phyloP scores from a whole-genome alignment of 2,113 vertebrate genomes.

The Callopanchax toddi region DNA sequence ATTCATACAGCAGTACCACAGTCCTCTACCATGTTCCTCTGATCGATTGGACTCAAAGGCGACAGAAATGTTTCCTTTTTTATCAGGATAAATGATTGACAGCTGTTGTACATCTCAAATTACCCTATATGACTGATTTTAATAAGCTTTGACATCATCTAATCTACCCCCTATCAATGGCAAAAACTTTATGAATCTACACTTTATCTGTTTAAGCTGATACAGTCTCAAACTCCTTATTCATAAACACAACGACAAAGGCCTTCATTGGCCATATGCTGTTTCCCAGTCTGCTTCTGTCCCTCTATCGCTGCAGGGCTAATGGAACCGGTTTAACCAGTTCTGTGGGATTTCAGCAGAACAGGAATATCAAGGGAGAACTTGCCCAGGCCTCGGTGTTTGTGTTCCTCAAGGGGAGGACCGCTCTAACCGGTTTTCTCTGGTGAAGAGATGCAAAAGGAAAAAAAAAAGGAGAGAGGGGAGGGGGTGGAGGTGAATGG shows the following conservation, averaged over 20 bases:
- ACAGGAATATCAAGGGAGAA: constrained; percentile 83
- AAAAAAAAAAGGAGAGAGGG: not conserved
- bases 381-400: constrained; percentile 76
- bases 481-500: constrained; percentile 36
- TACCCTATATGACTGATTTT: too few relatives aligned
- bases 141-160: too few relatives aligned
- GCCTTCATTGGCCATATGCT: constrained; percentile 7
- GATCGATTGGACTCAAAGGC: too few relatives aligned
- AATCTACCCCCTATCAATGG: too few relatives aligned
- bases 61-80: too few relatives aligned
- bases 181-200: too few relatives aligned
- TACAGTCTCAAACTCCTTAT: not conserved
- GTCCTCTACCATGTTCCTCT: constrained; percentile 15
- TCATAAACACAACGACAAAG: not conserved
- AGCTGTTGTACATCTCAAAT: too few relatives aligned
- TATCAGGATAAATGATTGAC: too few relatives aligned
- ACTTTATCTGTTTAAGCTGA: not conserved
- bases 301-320: constrained; percentile 49
- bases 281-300: constrained; percentile 15
- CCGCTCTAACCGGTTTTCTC: constrained; percentile 78
- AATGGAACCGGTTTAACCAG: constrained; percentile 67
- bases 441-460: constrained; percentile 59
- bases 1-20: constrained; percentile 15
- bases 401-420: constrained; percentile 75
- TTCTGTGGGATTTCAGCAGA: constrained; percentile 81